These are phyloP conservation scores for Lissocephala sabroskyi DNA, from an alignment of 2,888 invertebrate genomes.

Conservation along the genomic window DNA sequence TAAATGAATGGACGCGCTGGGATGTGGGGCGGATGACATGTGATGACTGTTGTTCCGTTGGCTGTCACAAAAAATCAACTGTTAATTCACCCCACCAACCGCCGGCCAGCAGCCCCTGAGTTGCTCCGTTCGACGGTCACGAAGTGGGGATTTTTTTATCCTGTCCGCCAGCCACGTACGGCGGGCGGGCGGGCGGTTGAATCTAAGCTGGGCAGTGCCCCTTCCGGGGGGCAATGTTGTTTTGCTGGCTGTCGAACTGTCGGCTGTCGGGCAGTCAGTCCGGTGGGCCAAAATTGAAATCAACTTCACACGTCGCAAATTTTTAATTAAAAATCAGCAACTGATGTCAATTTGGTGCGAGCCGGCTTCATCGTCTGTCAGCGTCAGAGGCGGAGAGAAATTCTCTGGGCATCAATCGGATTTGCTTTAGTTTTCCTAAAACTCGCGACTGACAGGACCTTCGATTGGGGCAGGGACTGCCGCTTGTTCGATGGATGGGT, in stretches of 20 bases:
- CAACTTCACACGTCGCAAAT: conserved; percentile 66
- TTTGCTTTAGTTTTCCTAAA: background rate
- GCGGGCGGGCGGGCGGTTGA: background rate
- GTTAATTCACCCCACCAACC: no score
- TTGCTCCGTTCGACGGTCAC: no score
- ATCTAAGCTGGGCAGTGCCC: conserved; percentile 2
- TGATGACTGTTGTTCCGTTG: conserved; percentile 26
- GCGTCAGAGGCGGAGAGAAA: no score
- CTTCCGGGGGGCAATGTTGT: no score
- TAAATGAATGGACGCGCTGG: no score
- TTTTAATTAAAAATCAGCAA: conserved; percentile 65
- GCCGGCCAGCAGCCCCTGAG: no score
- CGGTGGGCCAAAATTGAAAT: conserved; percentile 52
- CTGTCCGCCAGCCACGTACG: conserved; percentile 27
- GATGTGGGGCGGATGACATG: conserved; percentile 15
- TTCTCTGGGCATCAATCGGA: no score
- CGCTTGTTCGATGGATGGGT: conserved; percentile 6
- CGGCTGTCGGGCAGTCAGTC: conserved; percentile 46
- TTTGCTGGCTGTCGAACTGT: conserved; percentile 4
- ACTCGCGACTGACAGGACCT: background rate
- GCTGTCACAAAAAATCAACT: conserved; percentile 47
- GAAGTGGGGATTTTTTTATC: no score
- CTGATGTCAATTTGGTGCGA: conserved; percentile 54
- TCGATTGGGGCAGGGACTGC: background rate
- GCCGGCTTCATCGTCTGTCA: no score